Evolutionary conservation across 2,888 invertebrate species (phyloP), one percentile per base, ranked within the genome.

Genomic region (Eurytoma adleriae): DNA sequence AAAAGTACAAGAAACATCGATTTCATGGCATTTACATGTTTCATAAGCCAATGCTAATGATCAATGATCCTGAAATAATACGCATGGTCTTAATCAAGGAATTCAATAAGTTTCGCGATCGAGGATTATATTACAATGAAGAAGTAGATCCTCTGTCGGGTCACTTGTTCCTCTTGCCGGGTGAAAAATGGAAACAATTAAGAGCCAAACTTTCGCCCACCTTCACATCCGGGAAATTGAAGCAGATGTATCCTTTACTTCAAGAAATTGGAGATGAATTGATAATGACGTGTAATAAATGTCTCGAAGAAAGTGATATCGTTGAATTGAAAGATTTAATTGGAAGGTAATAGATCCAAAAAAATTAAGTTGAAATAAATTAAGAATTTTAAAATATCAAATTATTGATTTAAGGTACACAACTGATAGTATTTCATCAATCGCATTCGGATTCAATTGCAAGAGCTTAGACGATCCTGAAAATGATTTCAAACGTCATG

Each of bases 211-310:
- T 89, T 16, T 85, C 86, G 13, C 87, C 88, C 16, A 85, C 86
- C 10, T 89, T 89, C 71, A 88, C 88, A 5, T 84, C 87, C 1
- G 86, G 86, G 5, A 88, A 87, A 79, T 80, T 89, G 80, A 88
- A 86, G 62, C 79, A 69, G 50, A 87, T 87, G 87, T 86, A 84
- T 57, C 80, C 82, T 0, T 64, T 84, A n/a, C 64, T 88, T 16
- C 67, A 69, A 14, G 85, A 84, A 10, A 85, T 84, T 68, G 81
- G 83, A 14, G 78, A 84, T 18, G 82, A 84, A 30, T 70, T 86
- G 16, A 62, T 70, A 10, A 57, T 56, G 40, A 54, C 52, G 24
- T 52, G 86, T 12, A 79, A 83, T 20, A 18, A 59, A 50, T 14
- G 13, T 24, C 20, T 80, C 1, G 40, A 52, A 5, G 5, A 57